These are phyloP conservation scores for Campylomormyrus numenius DNA, from an alignment of 2,113 vertebrate genomes.

Conservation along the genomic window DNA sequence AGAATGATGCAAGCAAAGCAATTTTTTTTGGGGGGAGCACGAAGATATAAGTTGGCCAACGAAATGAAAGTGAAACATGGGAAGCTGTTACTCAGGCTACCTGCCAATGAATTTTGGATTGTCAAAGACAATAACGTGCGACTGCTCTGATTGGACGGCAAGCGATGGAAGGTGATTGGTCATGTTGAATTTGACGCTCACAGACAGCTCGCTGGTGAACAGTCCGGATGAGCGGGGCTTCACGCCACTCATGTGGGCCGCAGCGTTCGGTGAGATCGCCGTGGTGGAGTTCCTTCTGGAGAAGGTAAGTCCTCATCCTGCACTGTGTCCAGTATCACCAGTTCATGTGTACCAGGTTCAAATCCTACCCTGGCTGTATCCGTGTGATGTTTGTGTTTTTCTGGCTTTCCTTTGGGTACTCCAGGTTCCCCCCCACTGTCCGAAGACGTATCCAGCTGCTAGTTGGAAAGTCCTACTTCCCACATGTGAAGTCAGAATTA, in stretches of 20 bases:
- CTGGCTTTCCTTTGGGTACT: neutral
- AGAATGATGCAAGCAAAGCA: too few relatives aligned
- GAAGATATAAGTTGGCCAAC: neutral
- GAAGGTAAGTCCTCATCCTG: slow-evolving; percentile 60
- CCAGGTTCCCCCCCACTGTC: too few relatives aligned
- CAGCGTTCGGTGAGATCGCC: slow-evolving; percentile 87
- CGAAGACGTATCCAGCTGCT: too few relatives aligned
- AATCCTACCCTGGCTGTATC: neutral
- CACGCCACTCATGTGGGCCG: slow-evolving; percentile 92
- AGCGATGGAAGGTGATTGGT: neutral
- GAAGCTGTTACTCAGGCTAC: neutral
- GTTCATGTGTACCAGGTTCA: neutral
- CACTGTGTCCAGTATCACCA: neutral
- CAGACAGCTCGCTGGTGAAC: slow-evolving; percentile 78
- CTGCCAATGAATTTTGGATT: neutral
- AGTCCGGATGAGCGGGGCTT: slow-evolving; percentile 82
- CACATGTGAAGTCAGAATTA: neutral
- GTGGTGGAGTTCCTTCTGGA: slow-evolving; percentile 81
- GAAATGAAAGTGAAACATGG: neutral
- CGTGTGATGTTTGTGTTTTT: neutral
- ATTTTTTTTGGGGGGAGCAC: neutral
- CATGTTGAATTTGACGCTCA: neutral
- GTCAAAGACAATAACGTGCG: neutral
- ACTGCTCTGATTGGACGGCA: neutral
- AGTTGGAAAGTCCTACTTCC: neutral